A percentile compares a stretch with the other conserved stretches of the same genome.
phyloP scores from a whole-genome alignment of 92 coral and sea anemone species.

The Bergia puertoricense region DNA sequence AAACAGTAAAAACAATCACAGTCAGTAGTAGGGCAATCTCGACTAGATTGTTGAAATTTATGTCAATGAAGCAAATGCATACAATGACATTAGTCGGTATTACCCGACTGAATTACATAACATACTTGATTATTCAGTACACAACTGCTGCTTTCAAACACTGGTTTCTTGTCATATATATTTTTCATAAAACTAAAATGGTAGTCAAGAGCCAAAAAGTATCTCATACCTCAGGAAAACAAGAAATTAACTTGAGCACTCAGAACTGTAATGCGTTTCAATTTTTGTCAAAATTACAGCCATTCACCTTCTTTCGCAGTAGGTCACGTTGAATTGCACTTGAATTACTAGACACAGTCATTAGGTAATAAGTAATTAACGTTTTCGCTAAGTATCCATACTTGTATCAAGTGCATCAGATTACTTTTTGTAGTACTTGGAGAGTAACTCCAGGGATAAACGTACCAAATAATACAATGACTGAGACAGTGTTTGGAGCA shows the following conservation, averaged over 20 bases:
- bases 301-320: neutral
- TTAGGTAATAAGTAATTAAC: neutral
- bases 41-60: no score
- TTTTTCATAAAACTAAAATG: neutral
- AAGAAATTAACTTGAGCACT: neutral
- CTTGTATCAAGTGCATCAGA: neutral
- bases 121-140: no score
- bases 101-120: no score
- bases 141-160: no score
- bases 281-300: neutral
- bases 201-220: neutral
- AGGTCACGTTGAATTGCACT: neutral
- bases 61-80: no score
- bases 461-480: slow-evolving; percentile 88
- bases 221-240: neutral
- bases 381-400: neutral
- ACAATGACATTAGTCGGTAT: no score
- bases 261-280: neutral
- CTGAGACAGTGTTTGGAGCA: slow-evolving; percentile 86
- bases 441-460: neutral
- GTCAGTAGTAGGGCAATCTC: no score
- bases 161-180: neutral
- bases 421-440: neutral
- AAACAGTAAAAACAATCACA: no score
- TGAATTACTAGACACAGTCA: neutral